Evolutionary conservation across 2,888 invertebrate species (phyloP).

Genomic region (Agriotes lineatus): DNA sequence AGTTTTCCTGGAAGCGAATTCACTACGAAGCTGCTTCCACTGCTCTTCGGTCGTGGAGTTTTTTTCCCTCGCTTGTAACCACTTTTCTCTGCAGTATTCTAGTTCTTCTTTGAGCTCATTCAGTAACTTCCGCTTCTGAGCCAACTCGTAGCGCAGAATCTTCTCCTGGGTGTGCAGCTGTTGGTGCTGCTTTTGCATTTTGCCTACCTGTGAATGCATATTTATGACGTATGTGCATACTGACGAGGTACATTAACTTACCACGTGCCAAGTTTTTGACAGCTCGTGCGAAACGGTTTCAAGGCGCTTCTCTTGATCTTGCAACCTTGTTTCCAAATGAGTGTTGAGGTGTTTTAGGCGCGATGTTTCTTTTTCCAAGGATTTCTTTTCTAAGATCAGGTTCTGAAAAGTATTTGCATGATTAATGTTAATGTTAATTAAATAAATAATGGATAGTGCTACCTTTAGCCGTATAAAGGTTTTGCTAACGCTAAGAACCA

Average conservation of each 20-base stretch:
- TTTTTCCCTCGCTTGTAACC: conserved; percentile 87
- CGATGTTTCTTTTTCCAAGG: conserved; percentile 84
- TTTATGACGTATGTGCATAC: no score
- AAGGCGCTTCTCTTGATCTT: conserved; percentile 82
- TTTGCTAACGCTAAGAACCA: conserved; percentile 89
- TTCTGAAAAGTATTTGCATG: conserved; percentile 70
- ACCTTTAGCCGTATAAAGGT: conserved; percentile 89
- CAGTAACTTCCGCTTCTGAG: conserved; percentile 87
- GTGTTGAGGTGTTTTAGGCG: conserved; percentile 84
- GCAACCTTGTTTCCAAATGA: conserved; percentile 82
- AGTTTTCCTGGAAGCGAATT: conserved; percentile 83
- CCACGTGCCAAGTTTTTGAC: conserved; percentile 89
- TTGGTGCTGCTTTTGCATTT: conserved; percentile 83
- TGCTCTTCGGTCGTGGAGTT: conserved; percentile 87
- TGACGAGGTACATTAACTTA: conserved; percentile 65
- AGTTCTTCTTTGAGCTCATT: conserved; percentile 89
- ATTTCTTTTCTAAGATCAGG: conserved; percentile 87
- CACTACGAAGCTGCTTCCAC: conserved; percentile 83
- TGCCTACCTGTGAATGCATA: conserved; percentile 67
- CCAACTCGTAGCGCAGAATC: conserved; percentile 87
- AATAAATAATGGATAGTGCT: no score
- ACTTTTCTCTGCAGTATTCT: conserved; percentile 88
- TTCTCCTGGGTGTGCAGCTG: conserved; percentile 91
- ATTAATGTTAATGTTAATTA: no score
- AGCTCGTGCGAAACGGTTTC: conserved; percentile 85